Conservation (phyloP, 2,888 invertebrate genomes). For the Stenoptilia bipunctidactyla region DNA sequence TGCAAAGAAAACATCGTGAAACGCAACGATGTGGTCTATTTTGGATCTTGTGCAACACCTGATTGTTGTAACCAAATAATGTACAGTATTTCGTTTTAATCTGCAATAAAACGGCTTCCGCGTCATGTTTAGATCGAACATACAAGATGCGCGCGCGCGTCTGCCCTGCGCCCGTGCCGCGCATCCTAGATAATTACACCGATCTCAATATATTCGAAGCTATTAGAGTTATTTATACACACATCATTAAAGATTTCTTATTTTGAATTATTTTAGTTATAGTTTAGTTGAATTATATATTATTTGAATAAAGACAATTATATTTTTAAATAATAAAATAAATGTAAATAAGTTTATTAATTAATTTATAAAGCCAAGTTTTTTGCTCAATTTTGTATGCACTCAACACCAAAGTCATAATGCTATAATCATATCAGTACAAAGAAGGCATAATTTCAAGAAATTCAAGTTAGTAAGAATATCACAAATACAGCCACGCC, state of each 20-base stretch:
- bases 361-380: slow-evolving; percentile 67
- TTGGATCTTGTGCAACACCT: neutral
- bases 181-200: slow-evolving; percentile 28
- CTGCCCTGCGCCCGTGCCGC: neutral
- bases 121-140: too few relatives aligned
- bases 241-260: slow-evolving; percentile 38
- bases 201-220: slow-evolving; percentile 69
- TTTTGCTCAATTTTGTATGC: slow-evolving; percentile 68
- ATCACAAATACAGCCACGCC: neutral
- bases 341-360: slow-evolving; percentile 40
- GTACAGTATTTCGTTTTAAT: neutral
- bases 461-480: neutral
- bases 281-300: slow-evolving; percentile 41
- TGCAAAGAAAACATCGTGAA: too few relatives aligned
- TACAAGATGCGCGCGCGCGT: too few relatives aligned
- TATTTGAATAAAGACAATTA: slow-evolving; percentile 57
- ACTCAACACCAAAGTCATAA: slow-evolving; percentile 69
- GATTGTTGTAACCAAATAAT: neutral
- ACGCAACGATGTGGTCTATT: too few relatives aligned
- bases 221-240: slow-evolving; percentile 52
- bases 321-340: slow-evolving; percentile 45
- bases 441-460: slow-evolving; percentile 51
- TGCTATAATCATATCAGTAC: slow-evolving; percentile 63
- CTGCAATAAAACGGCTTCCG: neutral
- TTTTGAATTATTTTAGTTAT: slow-evolving; percentile 32